These are phyloP conservation scores for Coecobrya sp. DNA, from an alignment of 2,888 invertebrate species.

Conservation along the genomic window DNA sequence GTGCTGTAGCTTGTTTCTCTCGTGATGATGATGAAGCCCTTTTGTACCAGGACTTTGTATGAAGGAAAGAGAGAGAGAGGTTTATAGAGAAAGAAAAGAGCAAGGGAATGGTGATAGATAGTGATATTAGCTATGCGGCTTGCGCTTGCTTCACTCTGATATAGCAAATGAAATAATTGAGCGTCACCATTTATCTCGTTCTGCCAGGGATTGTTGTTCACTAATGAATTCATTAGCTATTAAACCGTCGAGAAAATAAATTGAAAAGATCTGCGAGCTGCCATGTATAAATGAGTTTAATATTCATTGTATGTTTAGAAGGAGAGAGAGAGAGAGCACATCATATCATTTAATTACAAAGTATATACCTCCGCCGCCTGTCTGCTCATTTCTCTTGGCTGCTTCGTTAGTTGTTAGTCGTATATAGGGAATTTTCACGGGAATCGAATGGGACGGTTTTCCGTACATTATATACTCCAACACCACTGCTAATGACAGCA, in stretches of 20 bases:
- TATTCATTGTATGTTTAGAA: slow-evolving; percentile 73
- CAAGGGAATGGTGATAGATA: slow-evolving; percentile 49
- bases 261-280: slow-evolving; percentile 81
- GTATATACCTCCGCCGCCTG: slow-evolving; percentile 46
- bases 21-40: slow-evolving; percentile 76
- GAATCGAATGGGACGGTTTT: slow-evolving; percentile 64
- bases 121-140: slow-evolving; percentile 68
- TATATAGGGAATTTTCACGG: slow-evolving; percentile 61
- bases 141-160: slow-evolving; percentile 35
- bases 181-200: slow-evolving; percentile 83
- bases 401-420: slow-evolving; percentile 32
- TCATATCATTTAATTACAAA: slow-evolving; percentile 69
- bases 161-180: slow-evolving; percentile 82
- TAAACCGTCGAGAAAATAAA: slow-evolving; percentile 82
- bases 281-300: slow-evolving; percentile 79
- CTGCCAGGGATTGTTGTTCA: slow-evolving; percentile 82
- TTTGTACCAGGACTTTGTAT: slow-evolving; percentile 55
- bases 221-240: slow-evolving; percentile 82
- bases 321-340: slow-evolving; percentile 48
- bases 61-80: no score
- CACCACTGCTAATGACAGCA: slow-evolving; percentile 59
- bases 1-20: slow-evolving; percentile 3
- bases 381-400: slow-evolving; percentile 49
- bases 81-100: slow-evolving; percentile 53
- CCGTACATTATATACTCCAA: slow-evolving; percentile 53